Conservation (phyloP, 2,797 vertebrate genomes). For the Lepus oiostolus region DNA sequence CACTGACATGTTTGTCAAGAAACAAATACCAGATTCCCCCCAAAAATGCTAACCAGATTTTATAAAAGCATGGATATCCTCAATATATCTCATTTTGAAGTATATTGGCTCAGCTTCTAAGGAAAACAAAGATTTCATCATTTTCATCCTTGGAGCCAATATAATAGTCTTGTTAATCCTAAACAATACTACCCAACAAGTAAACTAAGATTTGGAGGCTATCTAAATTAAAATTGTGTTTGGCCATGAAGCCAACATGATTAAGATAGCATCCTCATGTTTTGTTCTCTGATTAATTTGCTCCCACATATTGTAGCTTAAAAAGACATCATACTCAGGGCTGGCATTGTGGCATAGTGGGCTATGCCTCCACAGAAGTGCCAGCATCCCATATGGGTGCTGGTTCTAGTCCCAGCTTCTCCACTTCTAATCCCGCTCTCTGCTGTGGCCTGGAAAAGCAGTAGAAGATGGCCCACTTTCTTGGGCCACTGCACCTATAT, state of each 20-base stretch:
- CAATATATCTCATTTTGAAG: constrained; percentile 27
- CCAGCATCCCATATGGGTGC: too few species aligned
- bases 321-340: background rate
- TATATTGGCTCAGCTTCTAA: constrained; percentile 52
- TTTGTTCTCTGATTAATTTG: background rate
- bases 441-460: too few species aligned
- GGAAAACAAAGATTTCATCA: constrained; percentile 60
- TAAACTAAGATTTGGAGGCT: constrained; percentile 41
- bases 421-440: too few species aligned
- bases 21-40: background rate
- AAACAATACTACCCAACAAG: constrained; percentile 64
- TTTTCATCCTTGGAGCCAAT: constrained; percentile 57
- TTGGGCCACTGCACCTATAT: too few species aligned
- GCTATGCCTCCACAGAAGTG: too few species aligned
- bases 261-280: background rate
- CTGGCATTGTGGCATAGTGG: too few species aligned
- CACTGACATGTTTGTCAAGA: constrained; percentile 7
- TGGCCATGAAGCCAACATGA: background rate
- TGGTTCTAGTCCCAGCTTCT: too few species aligned
- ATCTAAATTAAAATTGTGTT: constrained; percentile 31
- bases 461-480: too few species aligned
- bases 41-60: constrained; percentile 53
- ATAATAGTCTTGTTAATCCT: constrained; percentile 58
- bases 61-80: constrained; percentile 2
- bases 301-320: constrained; percentile 11